phyloP scores from a whole-genome alignment of 2,797 vertebrate species.

The Muraenolepis orangiensis region DNA sequence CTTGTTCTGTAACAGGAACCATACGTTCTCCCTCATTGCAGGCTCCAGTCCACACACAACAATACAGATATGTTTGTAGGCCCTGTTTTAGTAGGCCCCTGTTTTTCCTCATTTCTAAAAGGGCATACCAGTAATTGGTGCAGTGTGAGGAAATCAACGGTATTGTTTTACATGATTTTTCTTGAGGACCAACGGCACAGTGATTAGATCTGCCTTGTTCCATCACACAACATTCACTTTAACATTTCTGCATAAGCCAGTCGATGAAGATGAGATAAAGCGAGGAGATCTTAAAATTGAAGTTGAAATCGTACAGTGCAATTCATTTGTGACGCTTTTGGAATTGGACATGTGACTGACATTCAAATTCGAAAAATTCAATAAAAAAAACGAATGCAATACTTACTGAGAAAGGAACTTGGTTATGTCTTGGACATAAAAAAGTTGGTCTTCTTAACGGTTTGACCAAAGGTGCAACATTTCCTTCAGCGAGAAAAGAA shows the following conservation, averaged over 20 bases:
- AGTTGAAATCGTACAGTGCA: slow-evolving; percentile 16
- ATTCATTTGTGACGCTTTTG: slow-evolving; percentile 34
- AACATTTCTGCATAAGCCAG: slow-evolving; percentile 12
- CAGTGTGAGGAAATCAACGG: slow-evolving; percentile 56
- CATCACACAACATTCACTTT: slow-evolving; percentile 26
- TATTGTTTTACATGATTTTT: slow-evolving; percentile 64
- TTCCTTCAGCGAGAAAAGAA: slow-evolving; percentile 40
- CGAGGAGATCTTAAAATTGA: slow-evolving; percentile 20
- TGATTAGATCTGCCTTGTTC: slow-evolving; percentile 37
- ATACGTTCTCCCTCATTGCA: slow-evolving; percentile 27
- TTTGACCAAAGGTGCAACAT: slow-evolving; percentile 24
- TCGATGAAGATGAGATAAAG: slow-evolving; percentile 16
- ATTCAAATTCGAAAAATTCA: slow-evolving; percentile 14
- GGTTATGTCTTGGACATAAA: slow-evolving; percentile 41
- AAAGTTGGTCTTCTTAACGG: slow-evolving; percentile 25
- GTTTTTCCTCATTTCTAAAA: slow-evolving; percentile 5
- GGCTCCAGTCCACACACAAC: not conserved
- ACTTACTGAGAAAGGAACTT: slow-evolving; percentile 53
- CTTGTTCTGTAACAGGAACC: slow-evolving; percentile 62
- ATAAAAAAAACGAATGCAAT: slow-evolving; percentile 37
- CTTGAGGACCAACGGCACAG: too few species aligned
- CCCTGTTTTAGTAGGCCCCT: too few species aligned
- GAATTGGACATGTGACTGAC: slow-evolving; percentile 10
- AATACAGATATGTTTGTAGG: not conserved
- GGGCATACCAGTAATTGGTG: slow-evolving; percentile 33